Percentiles rank a stretch among this genome's conserved stretches.
Conservation (phyloP, 1,140 invertebrate genomes). For the Drosophila burlai region DNA sequence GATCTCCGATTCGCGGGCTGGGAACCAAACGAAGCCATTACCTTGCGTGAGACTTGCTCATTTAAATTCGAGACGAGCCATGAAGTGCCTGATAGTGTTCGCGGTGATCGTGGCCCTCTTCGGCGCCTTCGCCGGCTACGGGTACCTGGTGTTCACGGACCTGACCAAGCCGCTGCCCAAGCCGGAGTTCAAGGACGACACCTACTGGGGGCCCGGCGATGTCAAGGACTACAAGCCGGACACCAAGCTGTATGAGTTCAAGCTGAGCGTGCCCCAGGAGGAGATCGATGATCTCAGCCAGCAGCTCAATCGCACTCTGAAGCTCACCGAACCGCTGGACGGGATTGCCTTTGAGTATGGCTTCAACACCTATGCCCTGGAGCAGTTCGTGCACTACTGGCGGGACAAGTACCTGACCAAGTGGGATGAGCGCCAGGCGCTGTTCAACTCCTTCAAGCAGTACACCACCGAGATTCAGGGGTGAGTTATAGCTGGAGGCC, state of each 20-base stretch:
- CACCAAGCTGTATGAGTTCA: conserved; percentile 63
- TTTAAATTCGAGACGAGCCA: conserved; percentile 45
- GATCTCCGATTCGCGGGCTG: not conserved
- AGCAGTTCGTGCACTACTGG: conserved; percentile 90
- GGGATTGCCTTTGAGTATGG: conserved; percentile 91
- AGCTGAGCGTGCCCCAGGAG: conserved; percentile 49
- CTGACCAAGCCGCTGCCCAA: conserved; percentile 71
- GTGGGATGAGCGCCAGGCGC: conserved; percentile 89
- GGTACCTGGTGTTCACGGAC: conserved; percentile 67
- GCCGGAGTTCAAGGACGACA: conserved; percentile 72
- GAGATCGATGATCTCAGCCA: conserved; percentile 87
- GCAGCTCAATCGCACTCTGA: conserved; percentile 86
- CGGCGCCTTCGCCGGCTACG: conserved; percentile 66
- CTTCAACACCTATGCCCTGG: conserved; percentile 89
- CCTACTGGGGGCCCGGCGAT: conserved; percentile 79
- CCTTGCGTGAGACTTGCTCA: conserved; percentile 5
- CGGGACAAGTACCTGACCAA: conserved; percentile 88
- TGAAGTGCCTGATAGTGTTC: conserved; percentile 73
- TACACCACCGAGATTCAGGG: conserved; percentile 90
- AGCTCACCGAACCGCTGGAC: conserved; percentile 88
- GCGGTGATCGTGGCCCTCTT: conserved; percentile 69
- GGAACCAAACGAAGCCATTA: conserved; percentile 1
- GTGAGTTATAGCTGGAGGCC: conserved; percentile 47
- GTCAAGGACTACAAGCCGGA: conserved; percentile 66
- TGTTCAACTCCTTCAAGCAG: conserved; percentile 90